These are phyloP conservation scores for Mallotus villosus DNA, from an alignment of 2,797 vertebrate genomes.

Conservation along the genomic window DNA sequence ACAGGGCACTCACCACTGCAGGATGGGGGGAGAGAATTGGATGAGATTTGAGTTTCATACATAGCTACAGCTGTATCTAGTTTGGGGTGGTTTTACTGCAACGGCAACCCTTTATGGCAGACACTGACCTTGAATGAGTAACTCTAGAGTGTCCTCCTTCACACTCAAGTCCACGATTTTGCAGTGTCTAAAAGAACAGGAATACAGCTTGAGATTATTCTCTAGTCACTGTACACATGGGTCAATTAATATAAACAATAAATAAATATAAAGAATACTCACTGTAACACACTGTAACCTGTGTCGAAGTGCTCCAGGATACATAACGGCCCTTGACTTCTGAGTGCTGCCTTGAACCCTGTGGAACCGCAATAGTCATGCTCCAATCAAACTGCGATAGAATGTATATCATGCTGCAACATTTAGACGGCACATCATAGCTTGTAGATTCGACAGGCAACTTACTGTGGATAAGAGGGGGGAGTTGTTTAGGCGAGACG, in stretches of 20 bases:
- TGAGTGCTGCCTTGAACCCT: constrained; percentile 82
- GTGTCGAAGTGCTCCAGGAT: constrained; percentile 90
- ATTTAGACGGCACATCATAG: background rate
- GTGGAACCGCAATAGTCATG: background rate
- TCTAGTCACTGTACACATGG: too few relatives aligned
- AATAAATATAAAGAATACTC: constrained; percentile 55
- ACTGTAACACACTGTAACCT: constrained; percentile 88
- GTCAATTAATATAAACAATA: background rate
- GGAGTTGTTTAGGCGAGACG: constrained; percentile 73
- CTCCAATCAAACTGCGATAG: background rate
- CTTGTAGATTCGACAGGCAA: background rate
- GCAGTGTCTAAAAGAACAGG: constrained; percentile 75
- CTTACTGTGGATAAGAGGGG: constrained; percentile 77
- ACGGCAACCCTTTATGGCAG: background rate
- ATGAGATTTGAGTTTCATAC: too few relatives aligned
- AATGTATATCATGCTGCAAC: background rate
- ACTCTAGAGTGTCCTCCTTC: constrained; percentile 87
- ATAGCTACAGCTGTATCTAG: too few relatives aligned
- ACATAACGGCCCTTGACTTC: constrained; percentile 79
- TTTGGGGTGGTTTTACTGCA: too few relatives aligned
- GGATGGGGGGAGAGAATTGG: background rate
- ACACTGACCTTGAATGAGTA: constrained; percentile 83
- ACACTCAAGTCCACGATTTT: constrained; percentile 68
- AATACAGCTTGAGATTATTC: background rate
- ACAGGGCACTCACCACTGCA: constrained; percentile 84